Evolutionary conservation across 2,797 vertebrate genomes (phyloP).

Genomic region (Acanthurus lineatus): DNA sequence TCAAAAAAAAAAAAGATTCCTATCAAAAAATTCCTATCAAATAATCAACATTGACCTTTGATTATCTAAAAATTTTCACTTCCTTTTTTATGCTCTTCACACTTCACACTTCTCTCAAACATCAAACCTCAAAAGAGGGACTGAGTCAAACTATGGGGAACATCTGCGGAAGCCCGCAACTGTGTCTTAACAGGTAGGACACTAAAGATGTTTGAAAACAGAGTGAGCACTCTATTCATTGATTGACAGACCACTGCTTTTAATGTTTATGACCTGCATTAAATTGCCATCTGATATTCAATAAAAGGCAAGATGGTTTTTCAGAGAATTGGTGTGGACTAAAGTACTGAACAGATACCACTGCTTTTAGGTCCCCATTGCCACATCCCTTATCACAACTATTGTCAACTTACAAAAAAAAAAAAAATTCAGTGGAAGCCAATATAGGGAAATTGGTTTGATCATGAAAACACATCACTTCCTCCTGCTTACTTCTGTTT

Average conservation of each 20-base stretch:
- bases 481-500: not conserved
- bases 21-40: not conserved
- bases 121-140: not conserved
- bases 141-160: not conserved
- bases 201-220: too few relatives aligned
- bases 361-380: not conserved
- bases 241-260: too few relatives aligned
- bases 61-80: not conserved
- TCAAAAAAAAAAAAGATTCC: not conserved
- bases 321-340: not conserved
- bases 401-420: not conserved
- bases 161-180: not conserved
- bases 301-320: not conserved
- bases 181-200: not conserved
- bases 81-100: constrained; percentile 13
- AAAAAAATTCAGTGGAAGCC: not conserved
- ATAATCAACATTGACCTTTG: not conserved
- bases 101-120: too few relatives aligned
- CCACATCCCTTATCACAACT: constrained; percentile 3
- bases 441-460: not conserved
- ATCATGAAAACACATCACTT: not conserved
- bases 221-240: too few relatives aligned
- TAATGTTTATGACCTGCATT: too few relatives aligned
- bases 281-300: not conserved
- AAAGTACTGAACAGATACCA: not conserved